Conservation (phyloP, 2,797 vertebrate genomes). For the Morus bassanus region DNA sequence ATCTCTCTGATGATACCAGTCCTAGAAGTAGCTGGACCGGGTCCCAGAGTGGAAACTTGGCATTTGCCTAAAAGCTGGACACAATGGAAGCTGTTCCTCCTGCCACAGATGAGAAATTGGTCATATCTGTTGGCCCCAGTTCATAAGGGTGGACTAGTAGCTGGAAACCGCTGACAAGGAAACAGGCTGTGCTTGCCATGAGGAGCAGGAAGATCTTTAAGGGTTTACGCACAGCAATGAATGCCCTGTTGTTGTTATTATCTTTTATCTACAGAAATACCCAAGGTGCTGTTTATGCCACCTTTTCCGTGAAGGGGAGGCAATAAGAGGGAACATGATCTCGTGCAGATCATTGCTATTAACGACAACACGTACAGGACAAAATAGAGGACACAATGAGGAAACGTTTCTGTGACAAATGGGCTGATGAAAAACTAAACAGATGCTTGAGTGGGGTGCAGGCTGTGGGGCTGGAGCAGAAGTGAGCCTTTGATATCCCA, state of each 20-base stretch:
- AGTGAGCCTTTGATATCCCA: not conserved
- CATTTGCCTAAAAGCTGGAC: constrained; percentile 23
- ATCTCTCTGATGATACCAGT: not conserved
- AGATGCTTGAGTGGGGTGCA: not conserved
- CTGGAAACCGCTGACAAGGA: constrained; percentile 45
- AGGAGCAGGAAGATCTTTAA: constrained; percentile 14
- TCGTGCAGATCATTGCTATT: not conserved
- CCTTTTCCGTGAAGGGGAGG: not conserved
- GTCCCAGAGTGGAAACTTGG: constrained; percentile 60
- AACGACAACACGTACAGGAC: not conserved
- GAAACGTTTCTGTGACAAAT: not conserved
- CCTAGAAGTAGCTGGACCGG: constrained; percentile 32
- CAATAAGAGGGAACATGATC: not conserved
- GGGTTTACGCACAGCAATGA: not conserved
- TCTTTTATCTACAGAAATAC: not conserved
- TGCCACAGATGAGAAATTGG: constrained; percentile 38
- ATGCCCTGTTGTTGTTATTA: not conserved
- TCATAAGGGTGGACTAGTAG: constrained; percentile 34
- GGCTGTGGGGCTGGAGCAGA: not conserved
- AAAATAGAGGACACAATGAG: not conserved
- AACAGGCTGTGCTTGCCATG: not conserved
- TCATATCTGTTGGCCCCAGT: constrained; percentile 36
- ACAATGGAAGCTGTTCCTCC: constrained; percentile 54
- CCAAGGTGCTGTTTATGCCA: not conserved
- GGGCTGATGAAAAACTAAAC: not conserved